Percentiles rank a stretch among this genome's conserved stretches.
Conservation (phyloP, 1,140 invertebrate genomes). For the Drosophila novamexicana region DNA sequence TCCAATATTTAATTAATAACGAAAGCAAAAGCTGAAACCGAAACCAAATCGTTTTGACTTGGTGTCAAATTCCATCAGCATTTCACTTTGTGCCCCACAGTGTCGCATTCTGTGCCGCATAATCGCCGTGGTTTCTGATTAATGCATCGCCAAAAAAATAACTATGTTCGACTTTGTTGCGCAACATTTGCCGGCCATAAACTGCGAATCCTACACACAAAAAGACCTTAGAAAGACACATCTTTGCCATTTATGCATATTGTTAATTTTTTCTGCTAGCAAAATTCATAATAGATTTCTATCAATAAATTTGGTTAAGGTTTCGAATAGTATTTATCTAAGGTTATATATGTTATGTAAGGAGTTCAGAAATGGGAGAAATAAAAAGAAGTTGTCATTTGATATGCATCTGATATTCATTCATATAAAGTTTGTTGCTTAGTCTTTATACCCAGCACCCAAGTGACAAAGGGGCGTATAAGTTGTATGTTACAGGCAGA, state of each 20-base stretch:
- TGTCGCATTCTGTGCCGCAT: slow-evolving; percentile 50
- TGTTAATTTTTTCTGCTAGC: slow-evolving; percentile 32
- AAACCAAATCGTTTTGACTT: slow-evolving; percentile 54
- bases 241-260: slow-evolving; percentile 34
- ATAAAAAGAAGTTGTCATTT: neutral
- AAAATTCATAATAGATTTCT: slow-evolving; percentile 55
- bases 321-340: neutral
- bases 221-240: slow-evolving; percentile 46
- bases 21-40: slow-evolving; percentile 54
- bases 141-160: slow-evolving; percentile 50
- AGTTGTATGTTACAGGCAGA: no score
- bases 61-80: slow-evolving; percentile 64
- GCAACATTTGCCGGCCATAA: slow-evolving; percentile 54
- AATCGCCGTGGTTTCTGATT: slow-evolving; percentile 55
- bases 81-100: slow-evolving; percentile 61
- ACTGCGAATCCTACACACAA: slow-evolving; percentile 47
- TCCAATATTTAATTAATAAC: slow-evolving; percentile 67
- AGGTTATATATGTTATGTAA: no score
- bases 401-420: neutral
- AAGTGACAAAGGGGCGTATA: no score
- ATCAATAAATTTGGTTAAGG: slow-evolving; percentile 11
- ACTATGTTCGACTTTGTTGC: slow-evolving; percentile 41
- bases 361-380: no score
- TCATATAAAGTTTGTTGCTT: neutral
- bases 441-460: no score